Conservation (phyloP, 2,113 vertebrate species). For the Phyllostomus discolor region DNA sequence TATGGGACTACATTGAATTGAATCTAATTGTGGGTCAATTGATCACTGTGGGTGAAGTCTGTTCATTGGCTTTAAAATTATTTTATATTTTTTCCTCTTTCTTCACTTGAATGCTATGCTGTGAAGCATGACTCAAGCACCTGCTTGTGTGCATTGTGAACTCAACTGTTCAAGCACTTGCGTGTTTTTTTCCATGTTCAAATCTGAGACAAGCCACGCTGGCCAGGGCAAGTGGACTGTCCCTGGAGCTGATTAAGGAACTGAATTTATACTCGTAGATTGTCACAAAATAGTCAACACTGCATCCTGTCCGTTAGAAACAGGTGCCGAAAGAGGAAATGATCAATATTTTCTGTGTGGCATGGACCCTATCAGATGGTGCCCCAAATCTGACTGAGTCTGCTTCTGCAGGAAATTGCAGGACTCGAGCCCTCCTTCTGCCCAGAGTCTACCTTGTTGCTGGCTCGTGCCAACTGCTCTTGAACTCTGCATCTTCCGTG, state of each 20-base stretch:
- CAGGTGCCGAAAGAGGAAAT: constrained; percentile 55
- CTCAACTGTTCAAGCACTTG: neutral
- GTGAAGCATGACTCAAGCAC: neutral
- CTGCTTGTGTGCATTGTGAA: neutral
- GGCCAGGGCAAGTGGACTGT: neutral
- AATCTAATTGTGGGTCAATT: neutral
- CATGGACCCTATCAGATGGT: neutral
- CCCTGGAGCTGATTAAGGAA: constrained; percentile 11
- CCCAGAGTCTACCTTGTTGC: neutral
- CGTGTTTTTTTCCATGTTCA: neutral
- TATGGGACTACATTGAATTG: neutral
- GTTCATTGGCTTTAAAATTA: neutral
- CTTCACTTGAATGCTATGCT: neutral
- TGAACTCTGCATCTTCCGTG: neutral
- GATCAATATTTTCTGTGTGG: constrained; percentile 42
- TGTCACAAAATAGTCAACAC: neutral
- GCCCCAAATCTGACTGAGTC: neutral
- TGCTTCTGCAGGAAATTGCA: neutral
- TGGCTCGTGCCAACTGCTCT: rapidly evolving
- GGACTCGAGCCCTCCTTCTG: neutral
- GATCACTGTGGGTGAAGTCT: neutral
- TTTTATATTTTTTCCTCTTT: neutral
- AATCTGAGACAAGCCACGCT: neutral
- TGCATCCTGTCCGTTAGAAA: constrained; percentile 10
- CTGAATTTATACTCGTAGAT: neutral